Evolutionary conservation across 2,797 vertebrate genomes (phyloP).

Genomic region (Morus bassanus): DNA sequence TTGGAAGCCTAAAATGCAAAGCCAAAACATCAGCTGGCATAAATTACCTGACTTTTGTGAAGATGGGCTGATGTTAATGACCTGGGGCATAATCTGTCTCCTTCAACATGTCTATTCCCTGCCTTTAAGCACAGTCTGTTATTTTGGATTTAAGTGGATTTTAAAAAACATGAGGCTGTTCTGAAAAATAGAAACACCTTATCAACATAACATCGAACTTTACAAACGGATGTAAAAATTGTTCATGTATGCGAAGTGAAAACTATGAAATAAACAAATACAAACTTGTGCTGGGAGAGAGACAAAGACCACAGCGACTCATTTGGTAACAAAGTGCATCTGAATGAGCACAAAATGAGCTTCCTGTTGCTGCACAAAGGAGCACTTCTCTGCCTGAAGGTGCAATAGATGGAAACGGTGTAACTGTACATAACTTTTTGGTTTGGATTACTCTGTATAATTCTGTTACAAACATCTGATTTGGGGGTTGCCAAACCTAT

Average conservation of each 20-base stretch:
- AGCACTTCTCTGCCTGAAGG: neutral
- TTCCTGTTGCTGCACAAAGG: neutral
- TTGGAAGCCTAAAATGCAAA: neutral
- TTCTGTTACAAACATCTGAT: neutral
- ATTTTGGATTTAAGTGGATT: neutral
- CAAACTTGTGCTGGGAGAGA: neutral
- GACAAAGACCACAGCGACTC: neutral
- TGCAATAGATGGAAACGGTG: accelerated
- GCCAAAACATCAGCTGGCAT: neutral
- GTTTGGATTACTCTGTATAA: neutral
- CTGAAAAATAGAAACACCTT: neutral
- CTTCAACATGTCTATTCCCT: neutral
- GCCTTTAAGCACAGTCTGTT: neutral
- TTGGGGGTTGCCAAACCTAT: neutral
- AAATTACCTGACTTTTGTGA: neutral
- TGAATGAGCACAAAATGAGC: neutral
- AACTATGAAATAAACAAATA: neutral
- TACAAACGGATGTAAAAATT: neutral
- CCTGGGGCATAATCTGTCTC: neutral
- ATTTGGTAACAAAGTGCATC: neutral
- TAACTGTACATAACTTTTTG: neutral
- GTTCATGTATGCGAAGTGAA: neutral
- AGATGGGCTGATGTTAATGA: neutral
- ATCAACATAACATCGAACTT: neutral
- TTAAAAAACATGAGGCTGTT: neutral